These are phyloP conservation scores for Pantelozetes paolii DNA, from an alignment of 2,888 invertebrate genomes.

Conservation along the genomic window DNA sequence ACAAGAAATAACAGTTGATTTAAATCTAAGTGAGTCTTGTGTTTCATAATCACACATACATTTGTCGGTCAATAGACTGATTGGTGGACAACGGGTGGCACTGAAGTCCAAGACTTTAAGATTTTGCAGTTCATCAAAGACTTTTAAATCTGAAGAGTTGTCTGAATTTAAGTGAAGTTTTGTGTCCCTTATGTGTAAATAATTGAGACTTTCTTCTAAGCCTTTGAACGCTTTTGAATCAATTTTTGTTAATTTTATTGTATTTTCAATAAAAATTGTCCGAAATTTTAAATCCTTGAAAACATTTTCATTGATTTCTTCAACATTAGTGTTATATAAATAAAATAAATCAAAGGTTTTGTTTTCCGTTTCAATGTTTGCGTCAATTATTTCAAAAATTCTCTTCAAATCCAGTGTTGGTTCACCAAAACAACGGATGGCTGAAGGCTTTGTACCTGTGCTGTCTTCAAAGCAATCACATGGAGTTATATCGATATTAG, in stretches of 20 bases:
- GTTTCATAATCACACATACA: background rate
- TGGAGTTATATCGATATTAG: slow-evolving; percentile 3
- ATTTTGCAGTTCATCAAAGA: background rate
- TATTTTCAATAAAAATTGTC: background rate
- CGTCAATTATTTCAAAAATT: background rate
- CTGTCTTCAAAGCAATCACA: background rate
- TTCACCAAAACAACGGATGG: background rate
- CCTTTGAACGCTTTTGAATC: background rate
- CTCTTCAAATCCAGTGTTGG: background rate
- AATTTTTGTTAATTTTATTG: background rate
- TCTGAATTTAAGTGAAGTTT: background rate
- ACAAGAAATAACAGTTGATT: background rate
- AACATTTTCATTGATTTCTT: slow-evolving; percentile 22
- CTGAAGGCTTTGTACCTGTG: background rate
- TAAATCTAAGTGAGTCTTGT: background rate
- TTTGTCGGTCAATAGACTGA: background rate
- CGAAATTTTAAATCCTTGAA: slow-evolving; percentile 6
- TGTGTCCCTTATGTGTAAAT: background rate
- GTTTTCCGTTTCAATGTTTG: slow-evolving; percentile 7
- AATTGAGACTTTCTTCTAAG: background rate
- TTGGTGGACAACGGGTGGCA: background rate
- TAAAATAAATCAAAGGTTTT: background rate
- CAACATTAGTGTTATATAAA: background rate
- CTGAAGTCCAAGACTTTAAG: background rate
- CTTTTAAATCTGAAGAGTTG: background rate